Base-by-base conservation (phyloP, 2,888 invertebrate genomes). In the Agelastica alni region DNA sequence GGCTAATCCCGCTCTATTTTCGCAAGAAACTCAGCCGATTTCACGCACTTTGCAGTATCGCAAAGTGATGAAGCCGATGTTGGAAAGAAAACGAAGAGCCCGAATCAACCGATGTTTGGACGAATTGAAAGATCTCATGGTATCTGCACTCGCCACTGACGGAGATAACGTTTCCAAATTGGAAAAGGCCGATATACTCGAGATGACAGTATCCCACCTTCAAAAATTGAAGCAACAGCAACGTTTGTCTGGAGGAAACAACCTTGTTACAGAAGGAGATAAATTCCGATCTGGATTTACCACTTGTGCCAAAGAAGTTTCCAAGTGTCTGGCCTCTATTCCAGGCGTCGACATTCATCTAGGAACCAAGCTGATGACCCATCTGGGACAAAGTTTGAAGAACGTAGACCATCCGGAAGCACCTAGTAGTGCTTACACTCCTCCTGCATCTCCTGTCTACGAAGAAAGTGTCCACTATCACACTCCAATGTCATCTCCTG, bases 51-150 rank as follows among this genome's bases (percentile, higher is more conserved):
- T 93, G 79, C 93, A 93, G 77, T 93, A 93, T 79, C 86, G 93
- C 79, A 93, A 92, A 87, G 92, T 93, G 74, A 93, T 92, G 91
- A 93, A 93, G 77, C 93, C 93, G 70, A 86, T 93, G 86, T 80
- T 93, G 69, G 93, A 93, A 79, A 84, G 93, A 70, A 92, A 92
- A 76, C 85, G 93, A 53, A 84, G 93, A 68, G 93, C 93, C 63
- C 83, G 93, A 75, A 93, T 93, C 81, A 93, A 93, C 79, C 88
- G 90, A 69, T 93, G 93, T 77, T 81, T 93, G 70, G 93, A 93
- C 77, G 92, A 93, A 71, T 83, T 93, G 47, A 93, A 93, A 78
- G 93, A 93, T 76, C 78, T 93, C 73, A 91, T 93, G 88, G 89
- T 91, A 75, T 84, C 85, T 63, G 89, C 91, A 34, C 83, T 93